Evolutionary conservation across 35 echinoderm and acorn worm genomes (phyloP), one percentile per base, ranked within the genome.

Genomic region (Amphiura filiformis): DNA sequence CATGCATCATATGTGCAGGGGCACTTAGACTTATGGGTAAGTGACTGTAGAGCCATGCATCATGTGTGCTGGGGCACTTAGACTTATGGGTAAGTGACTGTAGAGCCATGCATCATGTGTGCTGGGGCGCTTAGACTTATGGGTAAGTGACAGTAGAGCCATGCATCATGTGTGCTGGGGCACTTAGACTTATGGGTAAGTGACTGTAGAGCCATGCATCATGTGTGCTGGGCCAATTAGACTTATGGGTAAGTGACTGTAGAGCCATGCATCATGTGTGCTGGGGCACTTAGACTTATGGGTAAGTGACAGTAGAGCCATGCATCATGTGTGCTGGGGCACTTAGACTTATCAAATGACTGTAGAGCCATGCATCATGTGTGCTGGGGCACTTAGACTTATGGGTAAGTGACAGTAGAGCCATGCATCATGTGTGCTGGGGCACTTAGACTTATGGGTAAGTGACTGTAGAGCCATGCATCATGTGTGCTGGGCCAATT

Each of bases 341-440:
- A 36, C 86, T 98, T 30, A 65, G 92, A 14, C 37, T 91, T 0
- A 65, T 98, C n/a, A n/a, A n/a, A n/a, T n/a, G n/a, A n/a, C n/a
- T n/a, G 96, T 98, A 18, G 96, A 98, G 84, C 96, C 96, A 0
- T 98, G 96, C 35, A 92, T 98, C 57, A 98, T 98, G 96, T 98
- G 96, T 87, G 86, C 96, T 34, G 90, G 89, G 34, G 96, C 96
- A 36, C 86, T 98, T 30, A 65, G 92, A 14, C 37, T 91, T 0
- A 65, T 98, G 44, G 92, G 89, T 77, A 35, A 14, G 18, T 34
- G n/a, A n/a, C n/a, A n/a, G 96, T 98, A 18, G 96, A 98, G 84
- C 96, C 96, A 0, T 98, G 96, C 35, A 92, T 98, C 57, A 98
- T 98, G 96, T 98, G 96, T 87, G 86, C 96, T 34, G 90, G 89